These are phyloP conservation scores for Hydrozoanthus tunicans DNA, from an alignment of 64 coral and sea anemone species.

Conservation along the genomic window DNA sequence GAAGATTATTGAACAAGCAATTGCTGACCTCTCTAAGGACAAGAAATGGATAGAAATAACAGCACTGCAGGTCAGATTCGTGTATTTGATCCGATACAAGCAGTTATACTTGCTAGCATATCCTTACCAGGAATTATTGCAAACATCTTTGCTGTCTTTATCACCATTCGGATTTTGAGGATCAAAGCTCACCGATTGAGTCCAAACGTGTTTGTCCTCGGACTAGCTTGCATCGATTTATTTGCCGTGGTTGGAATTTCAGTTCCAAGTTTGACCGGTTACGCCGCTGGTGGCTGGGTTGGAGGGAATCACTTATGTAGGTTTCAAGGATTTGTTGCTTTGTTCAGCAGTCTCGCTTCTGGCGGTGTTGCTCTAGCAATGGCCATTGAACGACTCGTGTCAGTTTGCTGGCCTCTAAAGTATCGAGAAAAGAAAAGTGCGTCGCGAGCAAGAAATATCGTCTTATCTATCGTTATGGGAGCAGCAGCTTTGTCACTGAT, in stretches of 20 bases:
- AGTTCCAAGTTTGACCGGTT: not conserved
- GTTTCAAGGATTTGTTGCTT: constrained; percentile 11
- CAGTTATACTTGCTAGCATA: not conserved
- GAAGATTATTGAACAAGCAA: no score
- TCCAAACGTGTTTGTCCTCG: constrained; percentile 1
- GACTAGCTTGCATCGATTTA: not conserved
- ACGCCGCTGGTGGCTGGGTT: not conserved
- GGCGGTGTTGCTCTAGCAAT: constrained; percentile 23
- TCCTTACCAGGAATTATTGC: constrained; percentile 20
- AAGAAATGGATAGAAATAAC: not conserved
- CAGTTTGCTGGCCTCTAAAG: not conserved
- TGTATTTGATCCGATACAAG: not conserved
- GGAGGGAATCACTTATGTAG: not conserved
- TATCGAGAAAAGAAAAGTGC: constrained; percentile 1
- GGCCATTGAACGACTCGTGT: not conserved
- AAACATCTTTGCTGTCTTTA: not conserved
- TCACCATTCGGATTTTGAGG: constrained; percentile 15
- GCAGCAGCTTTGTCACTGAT: not conserved
- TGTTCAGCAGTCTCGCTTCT: constrained; percentile 16
- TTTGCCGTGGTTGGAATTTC: constrained; percentile 11
- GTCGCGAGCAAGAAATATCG: not conserved
- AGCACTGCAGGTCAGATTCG: not conserved
- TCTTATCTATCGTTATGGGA: not conserved
- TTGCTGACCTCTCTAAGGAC: no score
- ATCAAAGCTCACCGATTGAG: constrained; percentile 33